phyloP scores from a whole-genome alignment of 1,140 invertebrate genomes.

The Proctacanthus coquilletti region DNA sequence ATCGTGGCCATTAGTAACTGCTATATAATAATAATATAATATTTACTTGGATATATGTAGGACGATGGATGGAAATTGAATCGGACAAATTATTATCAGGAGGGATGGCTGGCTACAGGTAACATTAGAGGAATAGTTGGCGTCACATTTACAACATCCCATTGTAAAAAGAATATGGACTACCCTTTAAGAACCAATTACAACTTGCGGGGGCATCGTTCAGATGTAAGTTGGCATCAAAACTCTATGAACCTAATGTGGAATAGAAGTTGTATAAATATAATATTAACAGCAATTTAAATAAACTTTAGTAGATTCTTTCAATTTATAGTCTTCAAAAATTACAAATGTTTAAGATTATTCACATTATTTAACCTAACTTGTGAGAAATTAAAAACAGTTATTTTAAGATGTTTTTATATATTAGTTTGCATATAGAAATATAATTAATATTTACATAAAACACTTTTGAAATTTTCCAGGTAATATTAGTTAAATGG shows the following conservation, averaged over 20 bases:
- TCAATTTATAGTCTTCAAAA: background rate
- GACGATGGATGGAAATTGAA: slow-evolving; percentile 88
- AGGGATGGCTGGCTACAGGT: slow-evolving; percentile 94
- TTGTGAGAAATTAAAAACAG: too few relatives aligned
- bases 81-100: slow-evolving; percentile 90
- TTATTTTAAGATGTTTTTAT: too few relatives aligned
- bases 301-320: background rate
- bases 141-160: slow-evolving; percentile 89
- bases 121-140: slow-evolving; percentile 89
- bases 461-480: slow-evolving; percentile 9
- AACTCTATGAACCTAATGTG: background rate
- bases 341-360: too few relatives aligned
- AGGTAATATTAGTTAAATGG: slow-evolving; percentile 96
- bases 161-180: slow-evolving; percentile 67
- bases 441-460: too few relatives aligned
- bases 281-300: background rate
- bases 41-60: too few relatives aligned
- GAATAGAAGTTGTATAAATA: background rate
- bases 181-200: slow-evolving; percentile 88
- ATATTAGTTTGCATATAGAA: too few relatives aligned
- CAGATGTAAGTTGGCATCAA: slow-evolving; percentile 53
- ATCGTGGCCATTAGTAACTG: too few relatives aligned
- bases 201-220: slow-evolving; percentile 90
- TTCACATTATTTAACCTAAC: too few relatives aligned
- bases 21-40: too few relatives aligned